phyloP scores from a whole-genome alignment of 2,888 invertebrate genomes.

The Congeria kusceri region DNA sequence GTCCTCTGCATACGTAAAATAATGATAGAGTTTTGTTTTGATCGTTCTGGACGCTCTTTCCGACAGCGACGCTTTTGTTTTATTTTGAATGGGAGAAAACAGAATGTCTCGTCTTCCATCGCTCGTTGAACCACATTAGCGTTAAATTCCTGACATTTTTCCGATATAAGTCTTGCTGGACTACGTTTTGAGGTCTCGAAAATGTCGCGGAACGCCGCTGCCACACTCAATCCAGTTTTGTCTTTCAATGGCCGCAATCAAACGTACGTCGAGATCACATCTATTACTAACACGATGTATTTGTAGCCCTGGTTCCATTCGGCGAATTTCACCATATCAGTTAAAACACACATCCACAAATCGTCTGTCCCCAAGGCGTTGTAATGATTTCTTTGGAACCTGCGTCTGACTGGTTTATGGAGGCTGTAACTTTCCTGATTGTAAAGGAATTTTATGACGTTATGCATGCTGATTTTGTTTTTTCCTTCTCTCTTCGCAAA shows the following conservation, averaged over 20 bases:
- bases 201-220: conserved; percentile 31
- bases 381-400: conserved; percentile 4
- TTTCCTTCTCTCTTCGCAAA: conserved; percentile 45
- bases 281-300: conserved; percentile 32
- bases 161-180: conserved; percentile 4
- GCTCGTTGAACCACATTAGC: not conserved
- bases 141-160: conserved; percentile 6
- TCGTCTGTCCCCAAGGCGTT: conserved; percentile 42
- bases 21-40: not conserved
- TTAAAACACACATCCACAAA: conserved; percentile 48
- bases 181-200: conserved; percentile 16
- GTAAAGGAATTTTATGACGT: conserved; percentile 47
- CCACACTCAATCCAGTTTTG: conserved; percentile 33
- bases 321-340: conserved; percentile 49
- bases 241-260: conserved; percentile 39
- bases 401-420: conserved; percentile 37
- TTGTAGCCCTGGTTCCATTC: conserved; percentile 22
- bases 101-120: not conserved
- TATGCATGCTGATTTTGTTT: conserved; percentile 48
- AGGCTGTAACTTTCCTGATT: conserved; percentile 51
- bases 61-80: not conserved
- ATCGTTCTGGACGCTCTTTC: not conserved
- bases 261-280: conserved; percentile 52
- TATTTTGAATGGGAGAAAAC: not conserved
- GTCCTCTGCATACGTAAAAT: not conserved